Evolutionary conservation across 2,888 invertebrate species (phyloP).

Genomic region (Dysmachus trigonus): DNA sequence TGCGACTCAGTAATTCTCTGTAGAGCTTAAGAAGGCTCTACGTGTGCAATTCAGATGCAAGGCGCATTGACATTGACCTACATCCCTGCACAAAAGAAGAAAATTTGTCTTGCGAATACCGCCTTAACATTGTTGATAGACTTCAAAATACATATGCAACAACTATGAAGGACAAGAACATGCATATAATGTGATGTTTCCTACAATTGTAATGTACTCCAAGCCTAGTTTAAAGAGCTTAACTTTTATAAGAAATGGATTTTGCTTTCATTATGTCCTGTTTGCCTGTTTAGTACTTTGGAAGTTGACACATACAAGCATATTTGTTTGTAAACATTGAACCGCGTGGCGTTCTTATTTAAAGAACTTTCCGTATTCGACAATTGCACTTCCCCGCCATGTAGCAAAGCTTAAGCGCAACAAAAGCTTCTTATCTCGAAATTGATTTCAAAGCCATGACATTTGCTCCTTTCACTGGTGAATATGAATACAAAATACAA

Average conservation of each 20-base stretch:
- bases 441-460: constrained; percentile 14
- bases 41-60: neutral
- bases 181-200: neutral
- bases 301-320: neutral
- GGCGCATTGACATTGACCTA: constrained; percentile 31
- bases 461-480: neutral
- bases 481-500: neutral
- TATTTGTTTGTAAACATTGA: constrained; percentile 46
- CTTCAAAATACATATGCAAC: too few species aligned
- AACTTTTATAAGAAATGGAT: neutral
- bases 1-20: neutral
- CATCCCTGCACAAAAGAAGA: neutral
- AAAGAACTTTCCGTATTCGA: neutral
- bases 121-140: neutral
- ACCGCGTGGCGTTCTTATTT: constrained; percentile 37
- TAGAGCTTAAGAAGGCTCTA: neutral
- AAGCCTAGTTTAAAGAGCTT: neutral
- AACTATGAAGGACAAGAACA: neutral
- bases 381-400: neutral
- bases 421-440: neutral
- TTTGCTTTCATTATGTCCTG: neutral
- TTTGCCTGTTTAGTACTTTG: neutral
- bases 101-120: neutral
- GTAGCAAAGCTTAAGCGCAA: neutral
- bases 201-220: neutral